phyloP scores from a whole-genome alignment of 2,797 vertebrate genomes.

The Trichosurus vulpecula region DNA sequence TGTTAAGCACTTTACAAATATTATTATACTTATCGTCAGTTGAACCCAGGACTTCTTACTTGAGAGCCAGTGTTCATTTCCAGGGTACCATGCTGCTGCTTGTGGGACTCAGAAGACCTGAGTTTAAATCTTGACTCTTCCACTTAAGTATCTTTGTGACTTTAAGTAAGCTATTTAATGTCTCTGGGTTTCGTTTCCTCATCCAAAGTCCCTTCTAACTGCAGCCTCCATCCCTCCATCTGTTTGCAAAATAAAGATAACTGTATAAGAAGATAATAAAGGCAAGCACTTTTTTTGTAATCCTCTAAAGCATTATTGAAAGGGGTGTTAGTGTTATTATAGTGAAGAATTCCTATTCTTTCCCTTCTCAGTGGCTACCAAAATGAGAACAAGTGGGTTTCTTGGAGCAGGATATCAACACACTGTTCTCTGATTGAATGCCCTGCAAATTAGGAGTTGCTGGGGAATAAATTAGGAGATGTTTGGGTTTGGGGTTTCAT shows the following conservation, averaged over 20 bases:
- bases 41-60: not conserved
- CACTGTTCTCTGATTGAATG: not conserved
- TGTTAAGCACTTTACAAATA: not conserved
- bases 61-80: not conserved
- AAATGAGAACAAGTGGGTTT: constrained; percentile 6
- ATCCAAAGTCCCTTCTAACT: not conserved
- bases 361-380: not conserved
- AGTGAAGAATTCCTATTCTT: not conserved
- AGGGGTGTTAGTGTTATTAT: not conserved
- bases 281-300: not conserved
- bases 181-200: not conserved
- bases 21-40: not conserved
- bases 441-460: not conserved
- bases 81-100: not conserved
- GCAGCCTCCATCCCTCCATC: too few species aligned
- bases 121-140: not conserved
- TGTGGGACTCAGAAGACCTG: not conserved
- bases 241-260: not conserved
- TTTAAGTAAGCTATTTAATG: not conserved
- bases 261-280: not conserved
- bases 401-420: not conserved
- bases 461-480: not conserved
- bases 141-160: not conserved
- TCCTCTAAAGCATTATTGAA: not conserved
- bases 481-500: not conserved